Conservation (phyloP, 2,113 vertebrate species). For the Thalassoma bifasciatum region DNA sequence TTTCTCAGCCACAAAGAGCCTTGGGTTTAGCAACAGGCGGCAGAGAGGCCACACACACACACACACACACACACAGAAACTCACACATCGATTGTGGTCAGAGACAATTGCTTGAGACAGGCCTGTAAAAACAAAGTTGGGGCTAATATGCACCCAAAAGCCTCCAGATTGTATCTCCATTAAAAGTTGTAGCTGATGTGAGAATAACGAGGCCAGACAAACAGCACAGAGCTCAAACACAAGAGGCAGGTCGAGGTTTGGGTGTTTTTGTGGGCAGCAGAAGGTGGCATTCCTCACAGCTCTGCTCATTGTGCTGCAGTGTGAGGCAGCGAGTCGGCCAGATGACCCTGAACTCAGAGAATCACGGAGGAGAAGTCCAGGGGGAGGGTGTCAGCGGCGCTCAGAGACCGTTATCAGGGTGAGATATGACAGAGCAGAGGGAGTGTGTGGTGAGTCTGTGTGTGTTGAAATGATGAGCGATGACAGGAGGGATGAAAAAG, state of each 20-base stretch:
- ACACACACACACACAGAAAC: conserved; percentile 13
- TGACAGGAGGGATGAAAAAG: conserved; percentile 33
- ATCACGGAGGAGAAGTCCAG: conserved; percentile 41
- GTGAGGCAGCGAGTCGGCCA: background rate
- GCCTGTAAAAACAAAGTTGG: conserved; percentile 24
- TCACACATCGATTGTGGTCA: background rate
- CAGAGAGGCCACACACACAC: conserved; percentile 2
- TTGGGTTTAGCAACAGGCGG: background rate
- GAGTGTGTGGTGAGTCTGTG: conserved; percentile 39
- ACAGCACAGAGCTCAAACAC: conserved; percentile 5
- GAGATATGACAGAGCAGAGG: conserved; percentile 47
- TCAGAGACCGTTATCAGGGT: conserved; percentile 48
- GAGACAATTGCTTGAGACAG: conserved; percentile 25
- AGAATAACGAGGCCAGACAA: conserved; percentile 19
- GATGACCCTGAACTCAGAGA: conserved; percentile 24
- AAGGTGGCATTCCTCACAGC: conserved; percentile 20
- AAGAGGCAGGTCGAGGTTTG: background rate
- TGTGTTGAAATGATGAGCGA: conserved; percentile 33
- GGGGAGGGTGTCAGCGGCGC: conserved; percentile 37
- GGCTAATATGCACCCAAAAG: conserved; percentile 21
- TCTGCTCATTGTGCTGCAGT: background rate
- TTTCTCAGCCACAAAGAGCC: background rate
- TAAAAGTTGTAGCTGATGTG: conserved; percentile 2
- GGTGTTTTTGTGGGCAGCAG: conserved; percentile 16
- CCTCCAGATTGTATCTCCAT: conserved; percentile 20